Conservation (phyloP, 2,888 invertebrate genomes). For the Gandaritis pyraliata region DNA sequence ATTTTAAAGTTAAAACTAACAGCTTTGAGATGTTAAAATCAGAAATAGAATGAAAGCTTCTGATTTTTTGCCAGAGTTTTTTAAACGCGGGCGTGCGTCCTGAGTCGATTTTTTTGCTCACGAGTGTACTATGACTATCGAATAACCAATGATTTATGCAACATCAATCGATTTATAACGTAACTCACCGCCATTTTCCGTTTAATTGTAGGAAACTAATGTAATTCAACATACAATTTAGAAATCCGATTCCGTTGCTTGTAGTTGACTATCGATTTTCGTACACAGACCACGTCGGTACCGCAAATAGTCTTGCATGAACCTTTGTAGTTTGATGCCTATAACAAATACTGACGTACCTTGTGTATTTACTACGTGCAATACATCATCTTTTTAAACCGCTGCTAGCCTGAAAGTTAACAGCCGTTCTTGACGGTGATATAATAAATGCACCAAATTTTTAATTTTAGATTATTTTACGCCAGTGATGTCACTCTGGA, state of each 20-base stretch:
- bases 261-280: constrained; percentile 44
- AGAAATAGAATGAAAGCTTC: no score
- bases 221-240: constrained; percentile 52
- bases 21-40: no score
- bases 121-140: constrained; percentile 36
- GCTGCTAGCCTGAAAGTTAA: constrained; percentile 33
- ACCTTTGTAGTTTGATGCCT: background rate
- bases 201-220: constrained; percentile 54
- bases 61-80: no score
- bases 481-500: constrained; percentile 54
- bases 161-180: constrained; percentile 48
- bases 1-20: no score
- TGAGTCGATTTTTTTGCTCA: no score
- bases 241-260: constrained; percentile 51
- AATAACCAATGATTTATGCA: constrained; percentile 42
- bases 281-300: constrained; percentile 42
- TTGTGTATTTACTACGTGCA: constrained; percentile 10
- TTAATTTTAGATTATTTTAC: constrained; percentile 50
- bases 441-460: constrained; percentile 44
- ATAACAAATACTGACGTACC: constrained; percentile 13
- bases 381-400: constrained; percentile 6
- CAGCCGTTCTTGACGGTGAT: constrained; percentile 35
- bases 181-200: constrained; percentile 48
- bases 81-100: no score
- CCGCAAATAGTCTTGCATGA: constrained; percentile 3